These are phyloP conservation scores for Desmodus rotundus DNA, from an alignment of 2,113 vertebrate genomes.

Conservation along the genomic window DNA sequence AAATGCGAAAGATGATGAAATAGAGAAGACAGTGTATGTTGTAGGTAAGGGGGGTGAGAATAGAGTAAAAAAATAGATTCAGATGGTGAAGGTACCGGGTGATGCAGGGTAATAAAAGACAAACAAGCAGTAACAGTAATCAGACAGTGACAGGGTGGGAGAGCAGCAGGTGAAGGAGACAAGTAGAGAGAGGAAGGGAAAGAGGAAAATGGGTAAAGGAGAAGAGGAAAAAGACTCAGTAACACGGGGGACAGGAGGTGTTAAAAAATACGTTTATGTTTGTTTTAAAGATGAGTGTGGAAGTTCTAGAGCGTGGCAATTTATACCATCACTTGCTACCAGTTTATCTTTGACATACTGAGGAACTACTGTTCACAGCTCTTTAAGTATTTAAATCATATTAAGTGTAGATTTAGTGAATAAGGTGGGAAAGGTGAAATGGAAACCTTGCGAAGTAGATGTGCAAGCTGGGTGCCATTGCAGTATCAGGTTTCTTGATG, in stretches of 20 bases:
- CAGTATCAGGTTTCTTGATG: neutral
- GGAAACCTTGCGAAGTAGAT: neutral
- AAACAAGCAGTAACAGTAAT: neutral
- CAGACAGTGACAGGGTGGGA: neutral
- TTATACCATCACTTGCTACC: neutral
- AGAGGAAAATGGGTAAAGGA: neutral
- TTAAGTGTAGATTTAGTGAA: neutral
- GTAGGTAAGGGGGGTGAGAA: neutral
- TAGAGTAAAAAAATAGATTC: neutral
- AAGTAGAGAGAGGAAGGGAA: neutral
- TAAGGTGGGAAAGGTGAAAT: neutral
- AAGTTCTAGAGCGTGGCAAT: neutral
- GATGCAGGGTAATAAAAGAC: neutral
- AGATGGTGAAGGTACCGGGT: neutral
- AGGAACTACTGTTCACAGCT: neutral
- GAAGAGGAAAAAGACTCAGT: neutral
- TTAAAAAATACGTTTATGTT: neutral
- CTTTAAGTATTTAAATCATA: neutral
- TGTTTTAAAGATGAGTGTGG: constrained; percentile 25
- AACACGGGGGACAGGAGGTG: neutral
- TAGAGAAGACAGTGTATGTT: neutral
- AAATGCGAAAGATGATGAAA: neutral
- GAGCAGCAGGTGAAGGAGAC: neutral
- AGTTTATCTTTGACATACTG: neutral
- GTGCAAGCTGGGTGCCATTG: neutral